These are phyloP conservation scores for Heliconius erato DNA, from an alignment of 2,888 invertebrate species.

Conservation along the genomic window DNA sequence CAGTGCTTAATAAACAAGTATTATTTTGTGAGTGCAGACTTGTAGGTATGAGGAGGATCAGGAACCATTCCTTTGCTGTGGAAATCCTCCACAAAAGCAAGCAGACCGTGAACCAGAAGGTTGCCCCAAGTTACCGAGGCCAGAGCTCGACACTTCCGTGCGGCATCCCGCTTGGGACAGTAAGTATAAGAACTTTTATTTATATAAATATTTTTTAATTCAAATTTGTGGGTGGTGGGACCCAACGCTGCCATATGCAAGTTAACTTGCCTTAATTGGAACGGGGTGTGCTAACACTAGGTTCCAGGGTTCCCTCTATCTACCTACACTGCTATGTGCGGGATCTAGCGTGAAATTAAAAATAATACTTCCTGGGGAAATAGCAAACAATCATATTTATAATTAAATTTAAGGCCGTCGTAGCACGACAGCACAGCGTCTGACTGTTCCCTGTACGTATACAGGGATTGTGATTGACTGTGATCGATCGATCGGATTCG, in stretches of 20 bases:
- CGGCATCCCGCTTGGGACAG: slow-evolving; percentile 7
- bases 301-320: not conserved
- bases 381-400: not conserved
- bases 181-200: not conserved
- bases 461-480: no score
- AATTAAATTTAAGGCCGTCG: not conserved
- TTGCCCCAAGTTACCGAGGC: not conserved
- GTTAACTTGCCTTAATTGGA: no score
- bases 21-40: not conserved
- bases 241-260: not conserved
- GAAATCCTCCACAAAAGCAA: not conserved
- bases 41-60: not conserved
- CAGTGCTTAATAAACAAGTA: not conserved
- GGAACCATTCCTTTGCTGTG: slow-evolving; percentile 16
- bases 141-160: not conserved
- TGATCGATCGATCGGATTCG: not conserved
- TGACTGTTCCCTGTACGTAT: no score
- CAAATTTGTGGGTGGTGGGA: not conserved
- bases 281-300: no score
- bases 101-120: not conserved
- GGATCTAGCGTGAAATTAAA: not conserved
- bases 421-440: not conserved
- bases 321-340: not conserved
- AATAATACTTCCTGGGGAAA: not conserved
- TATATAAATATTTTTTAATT: no score